Conservation (phyloP, 2,888 invertebrate species). For the Cheilosia impressa region DNA sequence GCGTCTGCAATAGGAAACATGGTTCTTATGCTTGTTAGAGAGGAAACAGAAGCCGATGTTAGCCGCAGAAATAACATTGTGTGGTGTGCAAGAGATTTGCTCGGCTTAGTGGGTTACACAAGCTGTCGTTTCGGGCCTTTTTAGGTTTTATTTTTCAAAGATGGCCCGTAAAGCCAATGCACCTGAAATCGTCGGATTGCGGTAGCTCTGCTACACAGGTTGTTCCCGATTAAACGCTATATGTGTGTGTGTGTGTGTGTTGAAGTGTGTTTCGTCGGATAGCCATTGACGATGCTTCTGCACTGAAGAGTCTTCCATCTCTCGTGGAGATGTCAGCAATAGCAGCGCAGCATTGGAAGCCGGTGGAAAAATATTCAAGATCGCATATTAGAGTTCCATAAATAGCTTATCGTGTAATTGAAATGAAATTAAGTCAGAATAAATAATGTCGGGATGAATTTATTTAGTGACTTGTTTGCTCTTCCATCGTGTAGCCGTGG, state of each 20-base stretch:
- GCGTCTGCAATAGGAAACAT: conserved; percentile 58
- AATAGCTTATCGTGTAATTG: conserved; percentile 77
- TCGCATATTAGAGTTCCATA: conserved; percentile 76
- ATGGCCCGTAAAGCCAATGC: conserved; percentile 45
- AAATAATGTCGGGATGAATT: conserved; percentile 75
- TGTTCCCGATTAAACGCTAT: conserved; percentile 48
- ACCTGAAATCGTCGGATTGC: conserved; percentile 65
- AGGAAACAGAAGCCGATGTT: conserved; percentile 74
- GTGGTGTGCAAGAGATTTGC: conserved; percentile 73
- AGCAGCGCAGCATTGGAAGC: conserved; percentile 30
- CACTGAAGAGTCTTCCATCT: conserved; percentile 48
- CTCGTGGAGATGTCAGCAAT: conserved; percentile 34
- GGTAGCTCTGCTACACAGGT: conserved; percentile 61
- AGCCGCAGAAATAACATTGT: conserved; percentile 69
- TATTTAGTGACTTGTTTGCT: conserved; percentile 76
- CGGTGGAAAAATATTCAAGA: conserved; percentile 58
- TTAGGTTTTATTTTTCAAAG: conserved; percentile 18
- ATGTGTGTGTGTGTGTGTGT: conserved; percentile 10
- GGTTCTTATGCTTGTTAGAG: conserved; percentile 72
- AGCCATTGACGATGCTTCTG: conserved; percentile 49
- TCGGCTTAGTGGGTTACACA: conserved; percentile 73
- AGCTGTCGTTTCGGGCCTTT: conserved; percentile 50
- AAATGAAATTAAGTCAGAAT: conserved; percentile 77
- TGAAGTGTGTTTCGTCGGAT: conserved; percentile 39
- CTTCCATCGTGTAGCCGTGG: conserved; percentile 69